A percentile compares a stretch with the other conserved stretches of the same genome.
These are phyloP conservation scores for Carcharodon carcharias DNA, from an alignment of 2,797 vertebrate species.

Conservation along the genomic window DNA sequence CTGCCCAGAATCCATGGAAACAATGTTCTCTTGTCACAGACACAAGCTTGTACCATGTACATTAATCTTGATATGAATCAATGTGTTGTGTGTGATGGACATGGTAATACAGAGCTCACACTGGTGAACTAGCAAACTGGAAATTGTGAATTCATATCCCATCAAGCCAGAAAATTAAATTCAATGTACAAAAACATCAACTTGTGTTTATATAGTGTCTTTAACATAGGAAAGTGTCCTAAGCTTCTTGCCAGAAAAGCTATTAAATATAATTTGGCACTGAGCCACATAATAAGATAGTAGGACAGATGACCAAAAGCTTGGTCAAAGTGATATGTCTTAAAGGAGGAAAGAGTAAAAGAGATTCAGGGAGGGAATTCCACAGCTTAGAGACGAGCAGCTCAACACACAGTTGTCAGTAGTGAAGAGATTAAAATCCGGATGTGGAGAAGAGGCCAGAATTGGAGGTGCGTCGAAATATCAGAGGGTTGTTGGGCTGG, in stretches of 20 bases:
- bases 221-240: background rate
- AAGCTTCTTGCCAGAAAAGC: background rate
- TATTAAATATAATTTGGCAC: background rate
- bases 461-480: background rate
- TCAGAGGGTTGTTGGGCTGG: background rate
- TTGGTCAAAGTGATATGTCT: background rate
- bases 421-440: background rate
- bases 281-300: background rate
- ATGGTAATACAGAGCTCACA: background rate
- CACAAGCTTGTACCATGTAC: no score
- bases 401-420: background rate
- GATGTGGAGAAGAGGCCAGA: background rate
- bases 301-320: background rate
- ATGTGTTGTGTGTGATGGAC: background rate
- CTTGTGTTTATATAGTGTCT: background rate
- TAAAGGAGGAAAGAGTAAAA: background rate
- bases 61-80: no score
- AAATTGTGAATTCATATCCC: background rate
- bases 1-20: background rate
- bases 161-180: background rate
- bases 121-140: background rate
- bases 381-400: no score
- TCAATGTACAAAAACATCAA: background rate
- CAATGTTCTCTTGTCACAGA: background rate
- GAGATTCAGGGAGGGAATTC: background rate